phyloP scores from a whole-genome alignment of 2,797 vertebrate genomes.

The Gastrophryne carolinensis region DNA sequence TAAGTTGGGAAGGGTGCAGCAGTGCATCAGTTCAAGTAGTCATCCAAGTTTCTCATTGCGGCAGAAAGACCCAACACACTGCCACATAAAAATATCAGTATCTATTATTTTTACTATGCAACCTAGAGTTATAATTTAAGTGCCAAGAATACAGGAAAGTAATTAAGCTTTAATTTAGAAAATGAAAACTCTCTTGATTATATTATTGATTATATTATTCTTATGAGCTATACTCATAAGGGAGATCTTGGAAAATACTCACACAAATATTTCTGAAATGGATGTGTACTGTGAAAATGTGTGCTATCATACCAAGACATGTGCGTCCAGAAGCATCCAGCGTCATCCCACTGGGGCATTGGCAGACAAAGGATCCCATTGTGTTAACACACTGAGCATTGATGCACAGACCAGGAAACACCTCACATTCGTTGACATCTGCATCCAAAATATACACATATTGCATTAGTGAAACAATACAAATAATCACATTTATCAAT shows the following conservation, averaged over 20 bases:
- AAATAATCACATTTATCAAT: slow-evolving; percentile 15
- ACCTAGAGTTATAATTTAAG: too few species aligned
- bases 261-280: slow-evolving; percentile 15
- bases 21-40: too few species aligned
- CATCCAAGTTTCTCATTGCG: too few species aligned
- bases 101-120: too few species aligned
- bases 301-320: slow-evolving; percentile 81
- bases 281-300: slow-evolving; percentile 12
- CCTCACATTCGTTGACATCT: slow-evolving; percentile 96
- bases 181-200: too few species aligned
- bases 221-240: background rate
- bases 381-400: slow-evolving; percentile 93
- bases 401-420: slow-evolving; percentile 91
- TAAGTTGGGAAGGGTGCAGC: too few species aligned
- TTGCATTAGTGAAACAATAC: slow-evolving; percentile 22
- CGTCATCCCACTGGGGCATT: slow-evolving; percentile 91
- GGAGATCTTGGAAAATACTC: background rate
- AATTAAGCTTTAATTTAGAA: too few species aligned
- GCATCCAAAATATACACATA: slow-evolving; percentile 53
- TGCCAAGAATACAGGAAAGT: too few species aligned
- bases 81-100: too few species aligned
- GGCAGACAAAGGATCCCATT: slow-evolving; percentile 88
- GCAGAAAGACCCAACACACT: too few species aligned
- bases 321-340: slow-evolving; percentile 88
- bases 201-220: slow-evolving; percentile 15